Conservation (phyloP, 1,140 invertebrate genomes). For the Drosophila kurseongensis region DNA sequence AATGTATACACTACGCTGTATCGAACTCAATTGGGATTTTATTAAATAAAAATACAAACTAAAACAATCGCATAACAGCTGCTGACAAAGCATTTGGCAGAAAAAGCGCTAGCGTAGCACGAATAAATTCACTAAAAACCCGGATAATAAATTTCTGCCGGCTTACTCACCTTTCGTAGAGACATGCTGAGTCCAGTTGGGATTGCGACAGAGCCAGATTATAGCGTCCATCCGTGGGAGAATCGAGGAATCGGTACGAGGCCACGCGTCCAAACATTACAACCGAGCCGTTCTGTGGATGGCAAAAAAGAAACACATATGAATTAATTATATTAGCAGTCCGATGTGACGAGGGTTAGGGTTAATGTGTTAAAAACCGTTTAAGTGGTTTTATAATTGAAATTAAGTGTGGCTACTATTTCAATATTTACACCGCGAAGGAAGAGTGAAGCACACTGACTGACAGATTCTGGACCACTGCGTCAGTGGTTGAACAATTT, state of each 20-base stretch:
- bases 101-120: constrained; percentile 26
- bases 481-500: constrained; percentile 45
- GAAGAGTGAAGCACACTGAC: constrained; percentile 17
- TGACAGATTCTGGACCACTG: constrained; percentile 59
- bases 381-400: constrained; percentile 46
- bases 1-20: neutral
- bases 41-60: constrained; percentile 2
- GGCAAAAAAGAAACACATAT: constrained; percentile 7
- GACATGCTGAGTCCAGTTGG: constrained; percentile 90
- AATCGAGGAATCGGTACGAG: constrained; percentile 97
- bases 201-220: constrained; percentile 87
- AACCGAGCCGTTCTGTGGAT: constrained; percentile 90
- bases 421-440: constrained; percentile 34
- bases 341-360: constrained; percentile 39
- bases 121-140: constrained; percentile 3
- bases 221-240: constrained; percentile 93
- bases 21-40: neutral
- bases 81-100: constrained; percentile 25
- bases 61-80: neutral
- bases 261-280: constrained; percentile 96
- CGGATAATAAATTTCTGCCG: neutral
- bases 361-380: constrained; percentile 33
- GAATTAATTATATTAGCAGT: constrained; percentile 24
- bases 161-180: constrained; percentile 90
- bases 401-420: constrained; percentile 43